Evolutionary conservation across 2,113 vertebrate genomes (phyloP).

Genomic region (Proteles cristata): DNA sequence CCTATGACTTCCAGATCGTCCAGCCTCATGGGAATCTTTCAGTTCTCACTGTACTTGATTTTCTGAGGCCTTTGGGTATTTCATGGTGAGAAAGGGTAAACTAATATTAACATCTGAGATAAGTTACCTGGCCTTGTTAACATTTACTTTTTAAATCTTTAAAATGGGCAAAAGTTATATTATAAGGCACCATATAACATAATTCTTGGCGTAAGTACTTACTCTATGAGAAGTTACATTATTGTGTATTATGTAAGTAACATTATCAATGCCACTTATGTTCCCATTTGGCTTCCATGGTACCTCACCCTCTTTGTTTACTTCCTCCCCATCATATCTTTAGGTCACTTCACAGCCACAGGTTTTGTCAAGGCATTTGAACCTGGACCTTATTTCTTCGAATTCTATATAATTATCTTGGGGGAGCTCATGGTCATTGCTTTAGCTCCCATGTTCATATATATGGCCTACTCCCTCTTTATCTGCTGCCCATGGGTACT

Average conservation of each 20-base stretch:
- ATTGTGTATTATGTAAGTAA: not conserved
- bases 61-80: not conserved
- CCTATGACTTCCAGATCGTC: not conserved
- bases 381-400: not conserved
- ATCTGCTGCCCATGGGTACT: not conserved
- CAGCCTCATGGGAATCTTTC: not conserved
- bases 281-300: not conserved
- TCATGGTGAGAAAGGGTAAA: not conserved
- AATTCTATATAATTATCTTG: not conserved
- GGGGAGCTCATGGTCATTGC: not conserved
- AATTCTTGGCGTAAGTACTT: not conserved
- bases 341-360: not conserved
- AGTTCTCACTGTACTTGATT: not conserved
- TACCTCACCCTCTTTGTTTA: not conserved
- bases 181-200: not conserved
- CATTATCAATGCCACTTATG: not conserved
- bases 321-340: not conserved
- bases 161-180: not conserved
- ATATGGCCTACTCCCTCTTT: not conserved
- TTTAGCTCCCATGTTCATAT: not conserved
- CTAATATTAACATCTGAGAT: not conserved
- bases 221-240: not conserved
- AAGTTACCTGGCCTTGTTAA: not conserved
- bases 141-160: not conserved
- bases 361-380: not conserved